Evolutionary conservation across 2,113 vertebrate genomes (phyloP), one percentile per base, ranked within the genome.

Genomic region (Prunella himalayana): DNA sequence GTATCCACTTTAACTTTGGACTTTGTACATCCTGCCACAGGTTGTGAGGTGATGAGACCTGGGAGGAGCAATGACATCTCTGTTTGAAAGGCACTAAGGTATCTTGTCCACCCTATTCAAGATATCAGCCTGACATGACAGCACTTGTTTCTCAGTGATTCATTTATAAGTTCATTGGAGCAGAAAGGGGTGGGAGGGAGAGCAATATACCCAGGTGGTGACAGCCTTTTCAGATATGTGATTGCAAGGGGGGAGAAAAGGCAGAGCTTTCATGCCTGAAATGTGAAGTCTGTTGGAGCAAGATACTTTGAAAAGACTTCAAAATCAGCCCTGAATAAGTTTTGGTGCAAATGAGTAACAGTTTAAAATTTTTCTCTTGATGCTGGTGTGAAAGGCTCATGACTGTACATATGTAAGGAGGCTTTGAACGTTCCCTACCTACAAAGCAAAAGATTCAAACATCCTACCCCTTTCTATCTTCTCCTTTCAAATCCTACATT

Each of bases 301-400:
- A 92, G 64, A 24, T 80, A 65, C 81, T 86, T 94, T 77, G 61
- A 95, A 93, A 94, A 66, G 10, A 86, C 78, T 95, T 96, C 65
- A 86, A 51, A 84, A 90, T 60, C 50, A 94, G 21, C 30, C 28
- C n/a, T 5, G 5, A 23, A 39, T 92, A 95, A 83, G 44, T 94
- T 89, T 94, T 90, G 4, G 47, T 95, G 42, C 37, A 95, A 91
- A 93, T 96, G 71, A 93, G 30, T 89, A 94, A 82, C 1, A 6
- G 56, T 82, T 96, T 88, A 76, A 91, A 63, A 44, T 76, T 88
- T 80, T 93, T 64, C 53, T 86, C 85, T 90, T 92, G 64, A 81
- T 66, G 24, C 13, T 77, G 22, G 22, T 54, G 57, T 82, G 82
- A 94, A 91, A 89, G 39, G 44, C 24, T 92, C 16, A 37, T 73